A percentile compares a stretch with the other conserved stretches of the same genome.
phyloP scores from a whole-genome alignment of 1,140 invertebrate species.

The Tetramorium alpestre region DNA sequence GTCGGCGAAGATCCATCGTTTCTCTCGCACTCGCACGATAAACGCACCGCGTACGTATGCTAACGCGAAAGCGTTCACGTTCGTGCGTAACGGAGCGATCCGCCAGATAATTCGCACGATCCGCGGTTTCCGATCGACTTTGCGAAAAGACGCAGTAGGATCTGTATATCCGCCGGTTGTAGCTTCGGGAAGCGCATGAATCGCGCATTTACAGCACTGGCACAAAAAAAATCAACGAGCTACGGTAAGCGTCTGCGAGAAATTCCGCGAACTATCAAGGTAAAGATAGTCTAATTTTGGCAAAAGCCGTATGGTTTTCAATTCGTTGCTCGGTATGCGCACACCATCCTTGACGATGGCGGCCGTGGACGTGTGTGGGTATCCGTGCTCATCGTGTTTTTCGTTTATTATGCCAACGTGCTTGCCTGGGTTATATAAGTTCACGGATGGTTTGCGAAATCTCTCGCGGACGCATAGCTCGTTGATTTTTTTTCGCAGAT shows the following conservation, averaged over 20 bases:
- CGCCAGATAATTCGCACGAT: background rate
- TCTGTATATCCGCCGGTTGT: slow-evolving; percentile 1
- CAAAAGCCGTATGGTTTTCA: slow-evolving; percentile 48
- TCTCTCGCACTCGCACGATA: background rate
- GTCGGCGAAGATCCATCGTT: background rate
- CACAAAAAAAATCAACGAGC: slow-evolving; percentile 5
- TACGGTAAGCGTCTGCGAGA: background rate
- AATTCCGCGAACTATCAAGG: slow-evolving; percentile 13
- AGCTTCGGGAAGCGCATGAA: slow-evolving; percentile 36
- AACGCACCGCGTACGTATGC: background rate
- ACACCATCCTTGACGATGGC: background rate
- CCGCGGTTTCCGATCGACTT: slow-evolving; percentile 1
- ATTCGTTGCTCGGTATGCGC: slow-evolving; percentile 15
- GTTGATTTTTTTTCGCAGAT: background rate
- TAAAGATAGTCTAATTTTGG: slow-evolving; percentile 71
- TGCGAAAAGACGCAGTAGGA: background rate
- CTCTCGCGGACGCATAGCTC: background rate
- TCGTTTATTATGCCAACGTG: slow-evolving; percentile 76
- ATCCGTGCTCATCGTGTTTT: slow-evolving; percentile 55
- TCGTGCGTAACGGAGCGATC: background rate
- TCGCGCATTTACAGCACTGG: slow-evolving; percentile 61
- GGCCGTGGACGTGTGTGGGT: slow-evolving; percentile 37
- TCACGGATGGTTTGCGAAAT: slow-evolving; percentile 11
- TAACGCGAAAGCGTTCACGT: background rate
- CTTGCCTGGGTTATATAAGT: slow-evolving; percentile 70